Conservation (phyloP, 2,113 vertebrate genomes). For the western clawed frog (Xenopus tropicalis) region DNA sequence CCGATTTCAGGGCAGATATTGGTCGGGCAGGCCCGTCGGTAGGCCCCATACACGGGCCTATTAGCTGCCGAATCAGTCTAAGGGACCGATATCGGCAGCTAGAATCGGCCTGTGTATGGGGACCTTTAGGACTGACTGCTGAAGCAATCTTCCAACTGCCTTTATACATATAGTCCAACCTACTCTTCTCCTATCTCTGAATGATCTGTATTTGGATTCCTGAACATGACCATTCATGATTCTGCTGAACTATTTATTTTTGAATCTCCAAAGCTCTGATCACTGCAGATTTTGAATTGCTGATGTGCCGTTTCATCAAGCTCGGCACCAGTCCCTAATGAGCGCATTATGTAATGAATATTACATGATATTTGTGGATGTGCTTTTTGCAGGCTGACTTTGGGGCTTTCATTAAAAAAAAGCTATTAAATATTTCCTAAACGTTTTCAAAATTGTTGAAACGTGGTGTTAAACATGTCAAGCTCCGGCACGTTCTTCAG, state of each 20-base stretch:
- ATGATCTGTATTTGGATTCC: slow-evolving; percentile 1
- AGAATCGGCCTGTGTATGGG: too few species aligned
- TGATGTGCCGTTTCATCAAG: slow-evolving; percentile 17
- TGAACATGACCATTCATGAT: slow-evolving; percentile 7
- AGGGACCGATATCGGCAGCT: too few species aligned
- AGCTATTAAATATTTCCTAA: slow-evolving; percentile 7
- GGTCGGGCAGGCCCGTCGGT: too few species aligned
- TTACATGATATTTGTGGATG: slow-evolving; percentile 23
- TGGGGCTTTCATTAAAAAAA: neutral
- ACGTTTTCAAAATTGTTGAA: neutral
- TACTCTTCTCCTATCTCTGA: too few species aligned
- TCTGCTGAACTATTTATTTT: neutral
- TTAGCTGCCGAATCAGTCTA: too few species aligned
- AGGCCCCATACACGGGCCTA: too few species aligned
- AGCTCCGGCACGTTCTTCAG: neutral
- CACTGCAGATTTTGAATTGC: slow-evolving; percentile 4
- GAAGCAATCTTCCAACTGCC: too few species aligned
- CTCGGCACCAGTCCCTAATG: slow-evolving; percentile 9
- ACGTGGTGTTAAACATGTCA: neutral
- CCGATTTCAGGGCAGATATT: too few species aligned
- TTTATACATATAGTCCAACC: too few species aligned
- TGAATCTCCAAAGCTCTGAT: neutral
- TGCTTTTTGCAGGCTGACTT: neutral
- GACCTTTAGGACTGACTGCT: too few species aligned
- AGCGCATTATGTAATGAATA: slow-evolving; percentile 13